Evolutionary conservation across 1,140 invertebrate species (phyloP).

Genomic region (Zeugodacus cucurbitae): DNA sequence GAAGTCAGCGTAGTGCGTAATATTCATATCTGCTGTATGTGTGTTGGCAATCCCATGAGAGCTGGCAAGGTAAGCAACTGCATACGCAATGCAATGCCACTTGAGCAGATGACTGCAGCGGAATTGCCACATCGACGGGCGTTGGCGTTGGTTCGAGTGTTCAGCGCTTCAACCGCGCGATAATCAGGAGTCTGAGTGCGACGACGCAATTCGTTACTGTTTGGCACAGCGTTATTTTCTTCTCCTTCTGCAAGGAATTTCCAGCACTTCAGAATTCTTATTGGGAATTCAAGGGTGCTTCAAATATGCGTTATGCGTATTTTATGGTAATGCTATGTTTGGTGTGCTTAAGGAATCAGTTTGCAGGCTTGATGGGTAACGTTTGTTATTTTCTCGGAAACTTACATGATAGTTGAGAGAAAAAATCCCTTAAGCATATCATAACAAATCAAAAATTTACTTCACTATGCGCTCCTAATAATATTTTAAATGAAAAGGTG

Average conservation of each 20-base stretch:
- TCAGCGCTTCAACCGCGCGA: neutral
- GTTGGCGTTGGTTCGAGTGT: neutral
- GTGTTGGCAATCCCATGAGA: neutral
- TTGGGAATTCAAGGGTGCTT: slow-evolving; percentile 30
- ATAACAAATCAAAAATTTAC: too few relatives aligned
- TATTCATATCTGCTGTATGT: neutral
- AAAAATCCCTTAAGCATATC: too few relatives aligned
- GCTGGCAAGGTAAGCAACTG: slow-evolving; percentile 13
- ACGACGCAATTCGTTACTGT: neutral
- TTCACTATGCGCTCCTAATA: too few relatives aligned
- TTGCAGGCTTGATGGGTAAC: neutral
- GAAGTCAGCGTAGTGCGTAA: neutral
- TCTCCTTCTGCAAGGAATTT: slow-evolving; percentile 20
- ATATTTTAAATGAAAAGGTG: too few relatives aligned
- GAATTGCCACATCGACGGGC: neutral
- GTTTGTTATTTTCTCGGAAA: neutral
- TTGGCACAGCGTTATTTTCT: neutral
- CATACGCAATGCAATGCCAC: slow-evolving; percentile 26
- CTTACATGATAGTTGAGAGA: too few relatives aligned
- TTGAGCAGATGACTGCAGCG: neutral
- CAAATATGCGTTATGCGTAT: slow-evolving; percentile 21
- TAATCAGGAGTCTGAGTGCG: neutral
- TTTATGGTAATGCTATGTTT: slow-evolving; percentile 9
- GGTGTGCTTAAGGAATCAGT: neutral
- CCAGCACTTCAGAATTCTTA: slow-evolving; percentile 19